Percentiles rank a stretch among this genome's conserved stretches.
These are phyloP conservation scores for Dendrolimus pini DNA, from an alignment of 2,888 invertebrate species.

Conservation along the genomic window DNA sequence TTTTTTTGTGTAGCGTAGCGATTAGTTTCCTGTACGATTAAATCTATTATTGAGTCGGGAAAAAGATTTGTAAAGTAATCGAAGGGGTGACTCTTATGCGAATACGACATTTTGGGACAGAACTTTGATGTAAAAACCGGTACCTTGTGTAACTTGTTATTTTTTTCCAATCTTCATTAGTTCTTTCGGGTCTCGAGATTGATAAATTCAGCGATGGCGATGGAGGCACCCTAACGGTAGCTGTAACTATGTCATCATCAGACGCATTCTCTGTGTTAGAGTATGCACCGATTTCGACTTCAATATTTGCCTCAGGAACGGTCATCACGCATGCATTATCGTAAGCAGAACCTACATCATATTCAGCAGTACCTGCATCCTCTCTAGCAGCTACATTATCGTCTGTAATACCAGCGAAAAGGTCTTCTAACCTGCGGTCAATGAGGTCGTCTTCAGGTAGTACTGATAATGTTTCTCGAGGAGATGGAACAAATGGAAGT, in stretches of 20 bases:
- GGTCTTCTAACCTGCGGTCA: background rate
- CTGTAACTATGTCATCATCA: too few species aligned
- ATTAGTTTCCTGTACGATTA: conserved; percentile 17
- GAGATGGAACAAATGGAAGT: background rate
- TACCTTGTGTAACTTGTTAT: conserved; percentile 12
- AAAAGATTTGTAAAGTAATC: conserved; percentile 15
- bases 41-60: conserved; percentile 13
- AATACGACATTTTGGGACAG: conserved; percentile 11
- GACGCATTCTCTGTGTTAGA: too few species aligned
- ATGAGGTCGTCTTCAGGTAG: background rate
- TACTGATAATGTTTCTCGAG: background rate
- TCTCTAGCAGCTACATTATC: background rate
- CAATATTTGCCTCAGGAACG: too few species aligned
- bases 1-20: conserved; percentile 16
- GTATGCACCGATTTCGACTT: too few species aligned
- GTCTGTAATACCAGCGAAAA: background rate
- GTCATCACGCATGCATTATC: too few species aligned
- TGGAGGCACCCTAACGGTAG: too few species aligned
- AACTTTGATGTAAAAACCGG: conserved; percentile 14
- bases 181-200: too few species aligned
- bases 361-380: background rate
- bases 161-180: conserved; percentile 8
- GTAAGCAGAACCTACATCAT: too few species aligned
- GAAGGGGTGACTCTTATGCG: conserved; percentile 16
- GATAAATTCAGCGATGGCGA: too few species aligned